These are phyloP conservation scores for Cenopis cana DNA, from an alignment of 2,888 invertebrate genomes.

Conservation along the genomic window DNA sequence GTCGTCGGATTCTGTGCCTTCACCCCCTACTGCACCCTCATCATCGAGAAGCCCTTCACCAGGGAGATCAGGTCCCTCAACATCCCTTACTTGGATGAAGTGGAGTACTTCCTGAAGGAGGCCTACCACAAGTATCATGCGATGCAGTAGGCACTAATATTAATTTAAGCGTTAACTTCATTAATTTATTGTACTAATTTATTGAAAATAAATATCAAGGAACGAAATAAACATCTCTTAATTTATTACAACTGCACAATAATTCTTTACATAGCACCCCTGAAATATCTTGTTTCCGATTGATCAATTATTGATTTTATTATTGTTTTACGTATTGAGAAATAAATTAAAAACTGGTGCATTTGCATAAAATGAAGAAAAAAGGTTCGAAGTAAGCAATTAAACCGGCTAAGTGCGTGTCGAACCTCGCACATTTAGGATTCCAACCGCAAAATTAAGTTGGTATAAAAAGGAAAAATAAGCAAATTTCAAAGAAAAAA, in stretches of 20 bases:
- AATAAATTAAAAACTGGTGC: too few species aligned
- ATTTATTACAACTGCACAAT: not conserved
- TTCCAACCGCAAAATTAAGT: too few species aligned
- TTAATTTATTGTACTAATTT: slow-evolving; percentile 36
- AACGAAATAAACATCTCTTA: not conserved
- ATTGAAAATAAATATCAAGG: slow-evolving; percentile 25
- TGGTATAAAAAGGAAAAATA: too few species aligned
- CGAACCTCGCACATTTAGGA: too few species aligned
- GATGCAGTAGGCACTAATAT: slow-evolving; percentile 47
- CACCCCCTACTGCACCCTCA: slow-evolving; percentile 82
- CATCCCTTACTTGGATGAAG: slow-evolving; percentile 64
- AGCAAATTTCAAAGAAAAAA: too few species aligned
- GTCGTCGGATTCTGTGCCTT: slow-evolving; percentile 82
- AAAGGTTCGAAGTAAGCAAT: not conserved
- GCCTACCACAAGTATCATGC: slow-evolving; percentile 52
- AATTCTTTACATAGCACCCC: not conserved
- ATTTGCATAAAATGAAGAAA: not conserved
- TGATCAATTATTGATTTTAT: not conserved
- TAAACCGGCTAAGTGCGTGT: too few species aligned
- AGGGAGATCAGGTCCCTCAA: slow-evolving; percentile 71
- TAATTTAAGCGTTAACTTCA: slow-evolving; percentile 14
- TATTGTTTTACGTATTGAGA: too few species aligned
- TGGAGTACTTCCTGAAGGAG: slow-evolving; percentile 51
- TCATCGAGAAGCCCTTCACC: slow-evolving; percentile 67
- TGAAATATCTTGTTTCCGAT: not conserved